Base-by-base conservation (phyloP, 2,797 vertebrate genomes). In the Acrossocheilus wenchowensis region DNA sequence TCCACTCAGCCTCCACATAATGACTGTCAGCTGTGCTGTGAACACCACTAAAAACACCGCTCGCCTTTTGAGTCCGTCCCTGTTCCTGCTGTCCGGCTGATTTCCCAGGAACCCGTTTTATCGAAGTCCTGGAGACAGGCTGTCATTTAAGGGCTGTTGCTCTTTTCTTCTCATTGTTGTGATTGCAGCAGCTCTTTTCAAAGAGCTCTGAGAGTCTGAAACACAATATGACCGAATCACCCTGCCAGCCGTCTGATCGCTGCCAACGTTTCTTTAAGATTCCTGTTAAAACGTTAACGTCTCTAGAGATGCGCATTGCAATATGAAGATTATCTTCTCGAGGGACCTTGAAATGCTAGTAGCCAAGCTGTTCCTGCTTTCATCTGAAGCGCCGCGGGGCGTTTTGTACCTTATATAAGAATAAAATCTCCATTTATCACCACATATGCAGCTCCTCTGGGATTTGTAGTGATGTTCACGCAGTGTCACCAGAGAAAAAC, bases 81-180 rank as follows among this genome's bases (percentile, higher is more conserved):
- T 54, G 57, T 19, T 80, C 39, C 39, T 45, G 78, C 78, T 64
- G n/a, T 64, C 39, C 39, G 1, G 43, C 78, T 30, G 23, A 45
- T 79, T 64, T 64, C 57, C n/a, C 36, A 57, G 73, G 15, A 57
- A 39, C 5, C 2, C 4, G 30, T 50, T 69, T 81, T 17, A 68
- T 81, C 64, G 1, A 12, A 48, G 43, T 81, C 45, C 30, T 9
- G 12, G 43, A 69, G 64, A 69, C 79, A 81, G 17, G 62, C 79
- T 68, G 79, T 36, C 64, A 30, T 81, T 81, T 81, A 69, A 36
- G 45, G 15, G n/a, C 39, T 3, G 23, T 64, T 84, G 82, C 45
- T 68, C 82, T 84, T 77, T 84, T 78, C 62, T 68, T 66, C 60
- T 77, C 60, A 6, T 62, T 50, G 41, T 62, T 45, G 5, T 66